Percentiles rank a stretch among this genome's conserved stretches.
Conservation (phyloP, 2,797 vertebrate genomes). For the Synaphobranchus kaupii region DNA sequence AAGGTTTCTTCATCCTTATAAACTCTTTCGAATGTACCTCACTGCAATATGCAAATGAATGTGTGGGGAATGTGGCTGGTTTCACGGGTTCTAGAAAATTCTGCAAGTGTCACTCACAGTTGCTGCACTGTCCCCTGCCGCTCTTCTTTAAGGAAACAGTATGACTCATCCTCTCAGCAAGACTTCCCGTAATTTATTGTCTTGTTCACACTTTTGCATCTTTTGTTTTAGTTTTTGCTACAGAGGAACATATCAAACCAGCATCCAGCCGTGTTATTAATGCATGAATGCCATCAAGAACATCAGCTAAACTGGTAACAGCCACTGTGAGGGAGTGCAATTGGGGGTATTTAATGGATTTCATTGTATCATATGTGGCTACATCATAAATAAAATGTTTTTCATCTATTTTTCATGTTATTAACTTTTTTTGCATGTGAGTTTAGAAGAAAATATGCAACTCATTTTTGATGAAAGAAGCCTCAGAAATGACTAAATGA, state of each 20-base stretch:
- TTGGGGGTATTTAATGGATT: constrained; percentile 64
- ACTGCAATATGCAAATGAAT: background rate
- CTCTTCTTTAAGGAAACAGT: background rate
- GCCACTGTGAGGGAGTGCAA: constrained; percentile 65
- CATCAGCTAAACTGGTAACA: constrained; percentile 14
- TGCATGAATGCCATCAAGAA: background rate
- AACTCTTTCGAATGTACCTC: background rate
- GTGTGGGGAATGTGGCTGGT: background rate
- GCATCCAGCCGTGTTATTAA: background rate
- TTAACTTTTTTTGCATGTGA: constrained; percentile 18
- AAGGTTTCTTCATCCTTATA: background rate
- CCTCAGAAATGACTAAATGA: constrained; percentile 37
- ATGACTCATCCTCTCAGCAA: background rate
- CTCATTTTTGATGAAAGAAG: constrained; percentile 37
- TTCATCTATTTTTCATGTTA: constrained; percentile 32
- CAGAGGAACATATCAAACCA: background rate
- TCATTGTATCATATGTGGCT: constrained; percentile 56
- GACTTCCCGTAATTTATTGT: background rate
- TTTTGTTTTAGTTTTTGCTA: background rate
- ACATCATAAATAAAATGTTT: constrained; percentile 44
- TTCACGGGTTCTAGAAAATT: background rate
- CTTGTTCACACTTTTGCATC: constrained; percentile 15
- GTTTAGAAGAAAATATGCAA: constrained; percentile 28
- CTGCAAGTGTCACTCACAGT: background rate
- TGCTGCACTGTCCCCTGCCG: background rate